Conservation (phyloP, 2,888 invertebrate genomes). For the Teinopalpus imperialis region DNA sequence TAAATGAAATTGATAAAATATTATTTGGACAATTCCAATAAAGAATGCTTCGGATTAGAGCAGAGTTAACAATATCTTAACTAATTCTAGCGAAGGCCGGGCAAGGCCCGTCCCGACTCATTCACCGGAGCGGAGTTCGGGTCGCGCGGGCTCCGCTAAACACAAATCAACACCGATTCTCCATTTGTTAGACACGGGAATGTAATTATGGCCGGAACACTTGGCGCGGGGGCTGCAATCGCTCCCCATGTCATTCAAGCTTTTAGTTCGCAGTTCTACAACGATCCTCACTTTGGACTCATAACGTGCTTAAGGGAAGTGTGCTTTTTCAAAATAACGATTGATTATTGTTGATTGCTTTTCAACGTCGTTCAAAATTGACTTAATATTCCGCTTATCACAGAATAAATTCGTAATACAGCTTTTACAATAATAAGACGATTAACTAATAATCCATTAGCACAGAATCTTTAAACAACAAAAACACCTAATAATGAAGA, state of each 20-base stretch:
- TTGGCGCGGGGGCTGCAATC: slow-evolving; percentile 48
- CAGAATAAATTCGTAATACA: too few species aligned
- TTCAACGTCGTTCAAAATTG: too few species aligned
- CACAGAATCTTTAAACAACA: too few species aligned
- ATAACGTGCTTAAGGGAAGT: slow-evolving; percentile 33
- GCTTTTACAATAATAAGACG: too few species aligned
- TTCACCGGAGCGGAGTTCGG: slow-evolving; percentile 33
- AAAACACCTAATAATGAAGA: too few species aligned
- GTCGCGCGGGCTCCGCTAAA: slow-evolving; percentile 67
- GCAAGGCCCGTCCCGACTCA: slow-evolving; percentile 26
- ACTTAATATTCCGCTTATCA: too few species aligned
- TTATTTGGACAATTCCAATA: slow-evolving; percentile 2
- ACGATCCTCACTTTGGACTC: slow-evolving; percentile 70
- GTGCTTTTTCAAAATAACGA: slow-evolving; percentile 44
- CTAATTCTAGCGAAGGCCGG: slow-evolving; percentile 22
- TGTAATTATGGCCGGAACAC: slow-evolving; percentile 82
- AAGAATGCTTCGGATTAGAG: slow-evolving; percentile 7
- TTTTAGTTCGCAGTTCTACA: slow-evolving; percentile 74
- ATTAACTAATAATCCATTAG: too few species aligned
- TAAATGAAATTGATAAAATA: slow-evolving; percentile 9
- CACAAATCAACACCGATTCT: slow-evolving; percentile 84
- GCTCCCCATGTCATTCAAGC: slow-evolving; percentile 67
- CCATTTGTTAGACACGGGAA: slow-evolving; percentile 84
- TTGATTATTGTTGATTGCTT: slow-evolving; percentile 32
- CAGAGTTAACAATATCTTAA: slow-evolving; percentile 20